A percentile compares a stretch with the other conserved stretches of the same genome.
Evolutionary conservation across 2,888 invertebrate genomes (phyloP).

Genomic region (Molorchus minor): DNA sequence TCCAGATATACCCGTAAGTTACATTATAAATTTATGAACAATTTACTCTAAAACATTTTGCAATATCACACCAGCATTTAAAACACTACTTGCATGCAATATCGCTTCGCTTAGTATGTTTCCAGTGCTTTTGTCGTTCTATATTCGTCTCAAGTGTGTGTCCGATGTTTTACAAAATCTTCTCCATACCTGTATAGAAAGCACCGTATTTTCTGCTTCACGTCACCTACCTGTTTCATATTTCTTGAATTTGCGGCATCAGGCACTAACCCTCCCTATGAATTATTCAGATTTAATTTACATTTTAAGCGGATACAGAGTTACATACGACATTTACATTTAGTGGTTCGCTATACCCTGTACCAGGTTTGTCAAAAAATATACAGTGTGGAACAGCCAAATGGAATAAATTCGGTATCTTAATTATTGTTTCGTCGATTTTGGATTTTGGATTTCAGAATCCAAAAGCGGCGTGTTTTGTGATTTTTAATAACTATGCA

Average conservation of each 20-base stretch:
- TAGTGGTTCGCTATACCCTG: too few species aligned
- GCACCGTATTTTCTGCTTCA: conserved; percentile 26
- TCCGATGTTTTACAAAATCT: conserved; percentile 8
- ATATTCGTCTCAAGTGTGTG: conserved; percentile 13
- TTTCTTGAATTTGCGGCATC: neutral
- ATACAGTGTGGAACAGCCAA: too few species aligned
- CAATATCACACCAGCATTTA: conserved; percentile 40
- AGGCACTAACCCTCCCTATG: neutral
- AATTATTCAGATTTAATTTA: too few species aligned
- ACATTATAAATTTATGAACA: conserved; percentile 30
- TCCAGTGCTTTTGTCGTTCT: conserved; percentile 38
- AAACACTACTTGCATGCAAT: conserved; percentile 35
- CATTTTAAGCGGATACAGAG: too few species aligned
- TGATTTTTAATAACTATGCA: too few species aligned
- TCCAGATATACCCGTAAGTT: conserved; percentile 24
- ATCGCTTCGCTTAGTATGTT: conserved; percentile 42
- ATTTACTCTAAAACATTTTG: conserved; percentile 35
- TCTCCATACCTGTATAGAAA: conserved; percentile 14
- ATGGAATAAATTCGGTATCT: too few species aligned
- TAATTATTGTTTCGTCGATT: too few species aligned
- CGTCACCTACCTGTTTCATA: conserved; percentile 27
- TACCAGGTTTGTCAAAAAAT: too few species aligned
- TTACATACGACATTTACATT: too few species aligned
- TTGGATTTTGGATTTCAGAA: too few species aligned
- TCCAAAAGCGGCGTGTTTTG: too few species aligned